Percentiles rank a stretch among this genome's conserved stretches.
phyloP scores from a whole-genome alignment of 1,140 invertebrate genomes.

The Charaxes varanes region DNA sequence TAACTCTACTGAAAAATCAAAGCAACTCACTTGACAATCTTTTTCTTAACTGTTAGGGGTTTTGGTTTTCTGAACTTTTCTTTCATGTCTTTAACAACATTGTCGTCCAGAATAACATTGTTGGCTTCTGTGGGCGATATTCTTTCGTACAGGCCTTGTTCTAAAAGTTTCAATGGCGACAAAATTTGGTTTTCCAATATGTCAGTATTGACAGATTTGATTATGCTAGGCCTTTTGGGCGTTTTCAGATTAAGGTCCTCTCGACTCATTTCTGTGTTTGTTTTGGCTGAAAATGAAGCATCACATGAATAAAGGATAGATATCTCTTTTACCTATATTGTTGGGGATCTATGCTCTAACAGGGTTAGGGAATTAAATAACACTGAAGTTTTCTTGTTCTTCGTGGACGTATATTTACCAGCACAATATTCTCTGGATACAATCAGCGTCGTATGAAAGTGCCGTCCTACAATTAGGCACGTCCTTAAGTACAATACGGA shows the following conservation, averaged over 20 bases:
- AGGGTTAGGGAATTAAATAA: too few relatives aligned
- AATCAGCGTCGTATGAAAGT: too few relatives aligned
- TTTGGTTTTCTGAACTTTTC: conserved; percentile 35
- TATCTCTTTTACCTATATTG: too few relatives aligned
- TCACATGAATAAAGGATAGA: too few relatives aligned
- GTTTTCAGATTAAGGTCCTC: conserved; percentile 35
- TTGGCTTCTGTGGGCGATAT: background rate
- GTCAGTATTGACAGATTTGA: background rate
- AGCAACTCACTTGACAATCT: conserved; percentile 40
- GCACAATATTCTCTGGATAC: too few relatives aligned
- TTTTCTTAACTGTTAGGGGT: conserved; percentile 38
- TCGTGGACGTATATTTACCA: too few relatives aligned
- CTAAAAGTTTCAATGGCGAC: conserved; percentile 35
- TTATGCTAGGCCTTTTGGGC: conserved; percentile 14
- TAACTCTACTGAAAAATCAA: background rate
- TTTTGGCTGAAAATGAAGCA: conserved; percentile 6
- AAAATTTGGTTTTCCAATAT: conserved; percentile 19
- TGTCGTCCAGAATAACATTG: conserved; percentile 7
- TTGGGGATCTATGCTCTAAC: too few relatives aligned
- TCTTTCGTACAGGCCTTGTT: conserved; percentile 24
- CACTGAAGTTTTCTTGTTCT: too few relatives aligned
- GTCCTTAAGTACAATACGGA: too few relatives aligned
- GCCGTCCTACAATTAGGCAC: too few relatives aligned
- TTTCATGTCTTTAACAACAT: conserved; percentile 23
- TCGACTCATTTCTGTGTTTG: conserved; percentile 14